Percentiles rank a stretch among this genome's conserved stretches.
These are phyloP conservation scores for Artibeus lituratus DNA, from an alignment of 2,797 vertebrate genomes.

Conservation along the genomic window DNA sequence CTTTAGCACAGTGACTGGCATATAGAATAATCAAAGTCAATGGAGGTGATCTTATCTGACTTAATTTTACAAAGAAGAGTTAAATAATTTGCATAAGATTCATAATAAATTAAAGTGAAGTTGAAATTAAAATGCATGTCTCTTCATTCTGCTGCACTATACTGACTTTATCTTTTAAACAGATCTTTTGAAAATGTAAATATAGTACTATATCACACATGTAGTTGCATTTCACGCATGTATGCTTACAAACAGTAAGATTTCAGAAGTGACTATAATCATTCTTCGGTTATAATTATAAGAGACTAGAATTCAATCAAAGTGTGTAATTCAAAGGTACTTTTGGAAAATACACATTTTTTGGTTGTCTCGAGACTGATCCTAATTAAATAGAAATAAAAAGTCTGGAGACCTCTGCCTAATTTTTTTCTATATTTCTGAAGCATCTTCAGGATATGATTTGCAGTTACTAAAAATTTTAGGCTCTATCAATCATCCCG, in stretches of 20 bases:
- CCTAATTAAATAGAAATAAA: neutral
- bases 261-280: neutral
- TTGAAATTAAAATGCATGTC: neutral
- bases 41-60: neutral
- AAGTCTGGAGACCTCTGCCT: neutral
- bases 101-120: neutral
- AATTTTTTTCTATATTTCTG: neutral
- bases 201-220: neutral
- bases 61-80: neutral
- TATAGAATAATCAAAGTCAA: neutral
- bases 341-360: neutral
- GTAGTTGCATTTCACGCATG: neutral
- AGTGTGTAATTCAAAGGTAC: neutral
- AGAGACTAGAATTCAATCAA: neutral
- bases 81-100: neutral
- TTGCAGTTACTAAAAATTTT: neutral
- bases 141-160: neutral
- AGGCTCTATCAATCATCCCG: neutral
- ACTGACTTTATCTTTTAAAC: conserved; percentile 11
- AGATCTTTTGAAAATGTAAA: neutral
- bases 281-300: neutral
- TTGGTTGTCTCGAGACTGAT: neutral
- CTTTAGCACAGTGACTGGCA: neutral
- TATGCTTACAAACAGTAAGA: neutral
- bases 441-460: neutral